These are phyloP conservation scores for Eremobia ochroleuca DNA, from an alignment of 2,888 invertebrate species.

Conservation along the genomic window DNA sequence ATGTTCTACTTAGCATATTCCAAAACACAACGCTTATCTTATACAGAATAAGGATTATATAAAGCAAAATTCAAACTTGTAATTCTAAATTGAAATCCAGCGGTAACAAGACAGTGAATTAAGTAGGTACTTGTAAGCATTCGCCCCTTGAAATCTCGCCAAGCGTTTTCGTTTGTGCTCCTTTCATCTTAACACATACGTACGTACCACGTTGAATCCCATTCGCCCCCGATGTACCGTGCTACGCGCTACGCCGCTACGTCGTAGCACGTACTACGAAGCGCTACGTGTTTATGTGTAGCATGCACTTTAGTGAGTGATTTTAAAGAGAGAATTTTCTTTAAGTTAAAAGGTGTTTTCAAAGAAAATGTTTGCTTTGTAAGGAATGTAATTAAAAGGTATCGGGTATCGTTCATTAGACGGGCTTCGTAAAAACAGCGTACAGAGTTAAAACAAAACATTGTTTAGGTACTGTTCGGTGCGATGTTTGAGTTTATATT, in stretches of 20 bases:
- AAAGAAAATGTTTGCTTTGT: slow-evolving; percentile 25
- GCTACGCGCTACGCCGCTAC: slow-evolving; percentile 58
- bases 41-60: slow-evolving; percentile 32
- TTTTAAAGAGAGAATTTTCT: slow-evolving; percentile 36
- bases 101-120: slow-evolving; percentile 54
- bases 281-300: slow-evolving; percentile 61
- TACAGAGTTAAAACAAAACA: slow-evolving; percentile 39
- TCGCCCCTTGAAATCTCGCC: slow-evolving; percentile 24
- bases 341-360: slow-evolving; percentile 27
- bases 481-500: background rate
- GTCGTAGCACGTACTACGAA: slow-evolving; percentile 73
- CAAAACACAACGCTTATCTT: slow-evolving; percentile 8
- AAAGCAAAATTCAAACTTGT: slow-evolving; percentile 48
- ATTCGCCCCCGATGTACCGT: slow-evolving; percentile 36
- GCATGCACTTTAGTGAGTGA: slow-evolving; percentile 36
- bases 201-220: slow-evolving; percentile 52
- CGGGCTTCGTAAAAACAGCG: slow-evolving; percentile 6
- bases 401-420: slow-evolving; percentile 31
- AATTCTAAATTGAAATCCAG: slow-evolving; percentile 58
- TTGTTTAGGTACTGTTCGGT: background rate
- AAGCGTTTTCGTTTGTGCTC: slow-evolving; percentile 44
- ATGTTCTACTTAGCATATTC: background rate
- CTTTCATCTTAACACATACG: slow-evolving; percentile 50
- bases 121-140: slow-evolving; percentile 50
- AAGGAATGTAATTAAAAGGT: slow-evolving; percentile 42